These are phyloP conservation scores for Eidolon helvum DNA, from an alignment of 2,113 vertebrate species.

Conservation along the genomic window DNA sequence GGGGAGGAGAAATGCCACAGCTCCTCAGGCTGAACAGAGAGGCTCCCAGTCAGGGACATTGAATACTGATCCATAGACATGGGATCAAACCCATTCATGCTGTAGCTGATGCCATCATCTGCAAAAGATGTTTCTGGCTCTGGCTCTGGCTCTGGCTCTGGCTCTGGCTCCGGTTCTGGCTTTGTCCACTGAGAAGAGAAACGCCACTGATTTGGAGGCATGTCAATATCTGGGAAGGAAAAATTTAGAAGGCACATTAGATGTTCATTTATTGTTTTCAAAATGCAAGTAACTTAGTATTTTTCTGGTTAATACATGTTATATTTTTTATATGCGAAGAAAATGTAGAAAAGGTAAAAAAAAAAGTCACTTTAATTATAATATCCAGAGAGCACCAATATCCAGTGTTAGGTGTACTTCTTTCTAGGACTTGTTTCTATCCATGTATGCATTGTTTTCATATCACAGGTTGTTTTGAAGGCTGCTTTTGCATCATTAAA, in stretches of 20 bases:
- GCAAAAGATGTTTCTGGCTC: constrained; percentile 61
- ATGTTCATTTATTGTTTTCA: neutral
- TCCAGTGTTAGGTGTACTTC: neutral
- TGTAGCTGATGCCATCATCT: constrained; percentile 49
- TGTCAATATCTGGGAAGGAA: constrained; percentile 69
- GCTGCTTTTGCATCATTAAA: neutral
- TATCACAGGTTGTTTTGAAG: neutral
- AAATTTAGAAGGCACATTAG: constrained; percentile 45
- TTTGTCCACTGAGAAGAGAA: constrained; percentile 82
- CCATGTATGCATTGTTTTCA: neutral
- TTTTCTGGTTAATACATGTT: neutral
- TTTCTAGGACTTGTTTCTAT: neutral
- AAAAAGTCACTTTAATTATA: neutral
- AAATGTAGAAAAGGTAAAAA: neutral
- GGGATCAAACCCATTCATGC: constrained; percentile 37
- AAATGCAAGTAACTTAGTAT: neutral
- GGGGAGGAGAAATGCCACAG: constrained; percentile 80
- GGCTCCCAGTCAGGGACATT: constrained; percentile 55
- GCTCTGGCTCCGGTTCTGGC: constrained; percentile 72
- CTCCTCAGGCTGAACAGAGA: constrained; percentile 62
- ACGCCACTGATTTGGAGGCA: constrained; percentile 80
- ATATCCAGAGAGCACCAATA: neutral
- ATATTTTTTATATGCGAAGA: constrained; percentile 29
- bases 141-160: constrained; percentile 77
- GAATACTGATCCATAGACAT: constrained; percentile 67